Evolutionary conservation across 2,888 invertebrate species (phyloP), one percentile per base, ranked within the genome.

Genomic region (Paralinhomoeus sp.): DNA sequence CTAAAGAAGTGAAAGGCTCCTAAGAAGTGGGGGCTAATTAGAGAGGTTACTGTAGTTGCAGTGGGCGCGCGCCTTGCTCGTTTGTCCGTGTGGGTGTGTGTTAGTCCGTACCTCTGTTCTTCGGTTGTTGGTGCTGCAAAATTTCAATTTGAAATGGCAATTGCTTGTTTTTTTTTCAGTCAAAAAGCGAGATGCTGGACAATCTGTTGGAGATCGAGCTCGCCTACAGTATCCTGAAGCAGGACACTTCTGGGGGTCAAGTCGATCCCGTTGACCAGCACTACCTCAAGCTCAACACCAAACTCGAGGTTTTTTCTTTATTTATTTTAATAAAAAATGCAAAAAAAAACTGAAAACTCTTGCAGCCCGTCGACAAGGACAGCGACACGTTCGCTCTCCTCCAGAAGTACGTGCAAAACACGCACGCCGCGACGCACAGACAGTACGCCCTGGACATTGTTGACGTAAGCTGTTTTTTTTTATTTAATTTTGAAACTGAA

Each of bases 191-290:
- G 51, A 87, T 93, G 85, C 64, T 97, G 49, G 85, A 91, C 56
- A 81, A 78, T 50, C 65, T 97, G 45, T 68, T 87, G 56, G 93
- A 97, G 64, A 80, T 97, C 52, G 89, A 97, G 67, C 76, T 89
- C 42, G 91, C 93, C 0, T 93, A 85, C 67, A 82, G 71, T 56
- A 66, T 97, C 57, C 67, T 93, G 56, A 75, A 78, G 46, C 64
- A 47, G 17, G 55, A 58, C 66, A 72, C 27, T 2, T 40, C 62
- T 7, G 65, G 66, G 1, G 63, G 65, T n/a, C 70, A 72, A 2
- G 57, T 60, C 47, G 69, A 71, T 57, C 77, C 78, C 0, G 66
- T 87, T 23, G 87, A 91, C 60, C 68, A 73, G 20, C 80, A 89
- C 64, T 97, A 91, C 62, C 71, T 76, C 45, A 78, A 84, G 60